Evolutionary conservation across 2,113 vertebrate species (phyloP), one percentile per base, ranked within the genome.

Genomic region (Sorex araneus): DNA sequence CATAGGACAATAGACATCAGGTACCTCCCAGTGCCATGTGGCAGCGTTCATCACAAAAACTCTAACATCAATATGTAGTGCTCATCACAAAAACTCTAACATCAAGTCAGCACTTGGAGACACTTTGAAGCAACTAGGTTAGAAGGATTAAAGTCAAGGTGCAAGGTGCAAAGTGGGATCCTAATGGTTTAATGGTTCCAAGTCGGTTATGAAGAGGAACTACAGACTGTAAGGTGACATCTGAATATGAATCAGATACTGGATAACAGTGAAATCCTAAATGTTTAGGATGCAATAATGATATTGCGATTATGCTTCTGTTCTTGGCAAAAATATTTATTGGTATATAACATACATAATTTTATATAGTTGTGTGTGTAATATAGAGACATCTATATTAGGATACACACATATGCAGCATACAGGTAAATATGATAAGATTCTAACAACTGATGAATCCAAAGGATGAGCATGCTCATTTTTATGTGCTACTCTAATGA

Each of bases 71-170:
- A 40, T 0, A 3, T 3, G 9, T 1, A 18, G 6, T 25, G 2
- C 50, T 21, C 64, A 12, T 1, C 8, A 4, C 18, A 66, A 12
- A 5, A 15, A 32, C 4, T 8, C 36, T 34, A 23, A 43, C 7
- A 19, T 7, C 3, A 11, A 8, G 6, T 28, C 6, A 0, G 36
- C 13, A 21, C 4, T 16, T 32, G 4, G 0, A 27, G 25, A 40
- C 11, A 71, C 16, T 70, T 50, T 6, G 70, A 23, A 45, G 57
- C 6, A 79, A 32, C 16, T 28, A 12, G 54, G 34, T 34, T 57
- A 5, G 80, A 28, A 50, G 64, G 60, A 47, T 45, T 27, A 25
- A 71, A 19, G 7, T 80, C 16, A 81, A 3, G 8, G 40, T 40
- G 40, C 43, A 32, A 9, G 0, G 3, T 25, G 40, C 40, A 30